Percentiles rank a stretch among this genome's conserved stretches.
Evolutionary conservation across 2,888 invertebrate genomes (phyloP).

Genomic region (Drosophila affinis): DNA sequence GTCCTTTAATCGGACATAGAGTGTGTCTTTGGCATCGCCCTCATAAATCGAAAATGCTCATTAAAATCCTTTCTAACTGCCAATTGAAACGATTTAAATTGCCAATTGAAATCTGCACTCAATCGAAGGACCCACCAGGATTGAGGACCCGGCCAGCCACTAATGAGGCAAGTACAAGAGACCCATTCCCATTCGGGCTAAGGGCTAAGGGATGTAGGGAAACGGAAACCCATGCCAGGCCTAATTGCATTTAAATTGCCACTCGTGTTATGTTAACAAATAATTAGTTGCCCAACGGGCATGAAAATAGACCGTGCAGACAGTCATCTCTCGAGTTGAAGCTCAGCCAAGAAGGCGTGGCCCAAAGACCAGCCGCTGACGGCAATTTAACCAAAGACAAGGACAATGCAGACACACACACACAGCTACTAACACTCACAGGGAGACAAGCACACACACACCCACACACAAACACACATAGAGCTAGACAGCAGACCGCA

Average conservation of each 20-base stretch:
- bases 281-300: slow-evolving; percentile 79
- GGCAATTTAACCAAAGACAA: slow-evolving; percentile 43
- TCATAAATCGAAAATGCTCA: slow-evolving; percentile 40
- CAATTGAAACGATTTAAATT: slow-evolving; percentile 44
- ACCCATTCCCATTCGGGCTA: neutral
- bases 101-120: slow-evolving; percentile 45
- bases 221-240: slow-evolving; percentile 39
- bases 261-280: slow-evolving; percentile 81
- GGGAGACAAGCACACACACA: slow-evolving; percentile 1
- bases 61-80: slow-evolving; percentile 37
- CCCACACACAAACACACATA: slow-evolving; percentile 4
- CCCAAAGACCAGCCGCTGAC: neutral
- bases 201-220: neutral
- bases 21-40: neutral
- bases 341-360: neutral
- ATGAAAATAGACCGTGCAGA: slow-evolving; percentile 43
- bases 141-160: slow-evolving; percentile 45
- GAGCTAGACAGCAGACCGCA: slow-evolving; percentile 34
- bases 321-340: neutral
- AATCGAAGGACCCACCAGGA: slow-evolving; percentile 53
- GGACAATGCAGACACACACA: slow-evolving; percentile 47
- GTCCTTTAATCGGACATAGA: too few relatives aligned
- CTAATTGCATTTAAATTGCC: slow-evolving; percentile 80
- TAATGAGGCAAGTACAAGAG: slow-evolving; percentile 60
- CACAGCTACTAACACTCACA: slow-evolving; percentile 1